Base-by-base conservation (phyloP, 2,888 invertebrate genomes). In the Physocephala rufipes region DNA sequence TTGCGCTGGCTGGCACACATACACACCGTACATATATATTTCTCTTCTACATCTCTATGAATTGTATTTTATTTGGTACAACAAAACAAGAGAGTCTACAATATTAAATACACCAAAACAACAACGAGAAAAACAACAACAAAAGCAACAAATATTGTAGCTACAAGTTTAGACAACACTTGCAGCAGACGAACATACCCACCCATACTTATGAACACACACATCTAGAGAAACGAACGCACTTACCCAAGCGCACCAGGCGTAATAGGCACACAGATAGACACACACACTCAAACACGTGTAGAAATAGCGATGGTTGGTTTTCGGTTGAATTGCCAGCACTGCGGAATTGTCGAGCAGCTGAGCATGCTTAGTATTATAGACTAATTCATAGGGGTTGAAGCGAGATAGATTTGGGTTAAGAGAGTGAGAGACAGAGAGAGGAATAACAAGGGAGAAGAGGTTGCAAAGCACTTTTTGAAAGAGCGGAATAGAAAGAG, bases 1-100 rank as follows among this genome's bases (percentile, higher is more conserved):
- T 9, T 36, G 36, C 5, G 5, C 9, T 4, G 36, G 5, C 36
- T 7, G 36, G 36, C 36, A 69, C 55, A 64, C 36, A 66, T 36
- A 30, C 24, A 62, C 71, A 67, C n/a, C 15, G 1, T 36, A 47
- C 65, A 70, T 36, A 53, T 19, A 49, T 67, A 71, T 12, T 21
- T 69, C 49, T 36, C 19, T 74, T 12, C 5, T 68, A 65, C 28
- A 67, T 70, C 15, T 58, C 61, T 68, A 47, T 26, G 58, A 43
- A 76, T 73, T 76, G 76, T 75, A 76, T 75, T 75, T 71, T 74
- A 73, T 74, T 75, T 58, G 73, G 74, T 71, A 49, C 71, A 70
- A 65, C 55, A 71, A 55, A 43, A 66, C 66, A 63, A 67, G 62
- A 53, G 63, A 63, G 45, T 45, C 24, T 43, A 73, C 69, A 75